These are phyloP conservation scores for Cotesia glomerata DNA, from an alignment of 1,140 invertebrate genomes.

Conservation along the genomic window DNA sequence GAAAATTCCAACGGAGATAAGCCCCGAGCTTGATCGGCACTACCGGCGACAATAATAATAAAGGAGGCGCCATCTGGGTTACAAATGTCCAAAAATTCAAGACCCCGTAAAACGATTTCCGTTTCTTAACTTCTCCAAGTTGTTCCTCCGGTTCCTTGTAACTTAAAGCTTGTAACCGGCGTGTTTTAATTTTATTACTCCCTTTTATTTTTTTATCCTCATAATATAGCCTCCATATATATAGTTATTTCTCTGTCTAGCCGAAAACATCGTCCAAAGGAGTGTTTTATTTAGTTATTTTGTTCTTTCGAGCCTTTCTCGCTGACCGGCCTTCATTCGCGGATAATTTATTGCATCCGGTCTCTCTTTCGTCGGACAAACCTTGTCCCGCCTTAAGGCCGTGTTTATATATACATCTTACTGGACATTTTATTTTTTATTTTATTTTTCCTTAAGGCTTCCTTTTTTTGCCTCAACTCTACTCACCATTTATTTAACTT, in stretches of 20 bases:
- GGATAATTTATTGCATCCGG: conserved; percentile 21
- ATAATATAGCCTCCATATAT: background rate
- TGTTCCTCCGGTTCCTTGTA: background rate
- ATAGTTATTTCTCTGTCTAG: background rate
- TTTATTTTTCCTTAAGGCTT: background rate
- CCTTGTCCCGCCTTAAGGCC: background rate
- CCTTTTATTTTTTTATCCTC: conserved; percentile 1
- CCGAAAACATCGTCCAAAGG: background rate
- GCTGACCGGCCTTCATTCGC: conserved; percentile 15
- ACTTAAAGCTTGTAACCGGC: too few relatives aligned
- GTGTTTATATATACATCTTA: conserved; percentile 16
- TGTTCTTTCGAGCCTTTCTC: background rate
- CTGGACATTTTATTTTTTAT: conserved; percentile 2
- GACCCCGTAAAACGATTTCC: conserved; percentile 3
- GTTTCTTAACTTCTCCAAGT: background rate
- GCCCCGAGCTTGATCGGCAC: background rate
- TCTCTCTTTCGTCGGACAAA: conserved; percentile 4
- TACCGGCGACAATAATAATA: background rate
- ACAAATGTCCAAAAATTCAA: conserved; percentile 6
- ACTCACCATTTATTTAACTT: conserved; percentile 8
- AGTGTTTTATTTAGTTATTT: background rate
- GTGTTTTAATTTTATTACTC: background rate
- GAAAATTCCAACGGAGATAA: background rate
- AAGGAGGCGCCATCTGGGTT: conserved; percentile 5
- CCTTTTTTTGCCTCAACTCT: too few relatives aligned